phyloP scores from a whole-genome alignment of 2,888 invertebrate genomes.

The Melangyna quadrimaculata region DNA sequence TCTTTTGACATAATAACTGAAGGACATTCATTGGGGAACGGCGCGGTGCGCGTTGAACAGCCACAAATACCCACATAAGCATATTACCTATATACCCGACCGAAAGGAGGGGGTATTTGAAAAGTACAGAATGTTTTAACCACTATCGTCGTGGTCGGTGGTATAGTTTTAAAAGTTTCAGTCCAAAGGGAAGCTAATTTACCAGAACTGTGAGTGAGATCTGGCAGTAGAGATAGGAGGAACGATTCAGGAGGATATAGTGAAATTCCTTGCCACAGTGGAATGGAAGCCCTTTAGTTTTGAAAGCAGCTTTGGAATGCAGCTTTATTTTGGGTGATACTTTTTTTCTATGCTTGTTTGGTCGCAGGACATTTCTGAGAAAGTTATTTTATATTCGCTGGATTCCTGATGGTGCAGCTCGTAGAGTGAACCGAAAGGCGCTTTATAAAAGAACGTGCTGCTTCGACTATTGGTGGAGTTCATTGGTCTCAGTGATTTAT shows the following conservation, averaged over 20 bases:
- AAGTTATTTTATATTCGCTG: constrained; percentile 32
- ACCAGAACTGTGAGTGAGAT: constrained; percentile 37
- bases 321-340: background rate
- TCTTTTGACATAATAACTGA: constrained; percentile 56
- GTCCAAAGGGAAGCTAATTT: constrained; percentile 39
- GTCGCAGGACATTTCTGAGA: constrained; percentile 24
- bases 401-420: background rate
- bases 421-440: constrained; percentile 7
- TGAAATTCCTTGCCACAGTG: constrained; percentile 30
- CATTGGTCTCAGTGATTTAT: constrained; percentile 60
- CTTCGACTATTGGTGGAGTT: constrained; percentile 36
- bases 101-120: constrained; percentile 6
- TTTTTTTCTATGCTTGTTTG: background rate
- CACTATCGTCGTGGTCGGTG: constrained; percentile 22
- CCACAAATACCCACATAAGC: background rate
- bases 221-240: constrained; percentile 33
- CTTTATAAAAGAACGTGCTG: constrained; percentile 17
- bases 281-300: constrained; percentile 31
- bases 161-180: constrained; percentile 51
- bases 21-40: constrained; percentile 41
- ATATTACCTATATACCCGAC: background rate
- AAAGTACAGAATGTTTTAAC: constrained; percentile 30
- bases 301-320: constrained; percentile 41
- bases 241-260: constrained; percentile 3
- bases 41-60: background rate